Conservation (phyloP, 2,797 vertebrate genomes). For the Schizopygopsis malacanthus region DNA sequence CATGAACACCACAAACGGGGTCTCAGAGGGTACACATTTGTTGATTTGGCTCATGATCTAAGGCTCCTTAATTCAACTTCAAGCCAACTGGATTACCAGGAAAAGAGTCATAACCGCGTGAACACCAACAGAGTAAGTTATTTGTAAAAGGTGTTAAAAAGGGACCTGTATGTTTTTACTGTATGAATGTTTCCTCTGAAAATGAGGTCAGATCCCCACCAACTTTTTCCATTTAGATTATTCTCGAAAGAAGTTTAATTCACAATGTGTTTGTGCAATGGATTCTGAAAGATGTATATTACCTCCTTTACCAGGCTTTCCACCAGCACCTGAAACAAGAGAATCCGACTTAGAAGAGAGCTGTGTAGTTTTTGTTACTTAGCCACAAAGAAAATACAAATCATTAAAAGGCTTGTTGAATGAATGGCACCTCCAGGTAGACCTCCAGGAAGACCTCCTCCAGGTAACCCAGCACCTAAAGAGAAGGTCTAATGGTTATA, state of each 20-base stretch:
- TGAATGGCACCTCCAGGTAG: slow-evolving; percentile 33
- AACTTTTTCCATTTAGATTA: slow-evolving; percentile 13
- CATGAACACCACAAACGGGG: slow-evolving; percentile 33
- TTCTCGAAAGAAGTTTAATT: background rate
- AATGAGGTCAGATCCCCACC: background rate
- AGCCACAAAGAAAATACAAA: background rate
- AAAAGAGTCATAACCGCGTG: slow-evolving; percentile 61
- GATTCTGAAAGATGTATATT: slow-evolving; percentile 5
- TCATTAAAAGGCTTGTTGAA: background rate
- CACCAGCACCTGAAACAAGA: slow-evolving; percentile 67
- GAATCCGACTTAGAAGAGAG: slow-evolving; percentile 11
- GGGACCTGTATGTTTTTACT: slow-evolving; percentile 6
- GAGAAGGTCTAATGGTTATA: background rate
- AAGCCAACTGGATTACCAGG: slow-evolving; percentile 64
- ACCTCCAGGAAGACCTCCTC: slow-evolving; percentile 25
- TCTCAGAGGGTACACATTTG: slow-evolving; percentile 41
- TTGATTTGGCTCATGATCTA: slow-evolving; percentile 56
- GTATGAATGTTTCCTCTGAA: slow-evolving; percentile 32
- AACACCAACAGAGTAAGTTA: slow-evolving; percentile 28
- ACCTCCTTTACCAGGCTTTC: slow-evolving; percentile 70
- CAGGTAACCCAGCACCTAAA: slow-evolving; percentile 52
- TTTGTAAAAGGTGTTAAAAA: slow-evolving; percentile 51
- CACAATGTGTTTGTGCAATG: background rate
- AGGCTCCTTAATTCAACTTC: slow-evolving; percentile 24
- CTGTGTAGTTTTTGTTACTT: background rate